Base-by-base conservation (phyloP, 2,113 vertebrate species). In the Rousettus leschenaultii region DNA sequence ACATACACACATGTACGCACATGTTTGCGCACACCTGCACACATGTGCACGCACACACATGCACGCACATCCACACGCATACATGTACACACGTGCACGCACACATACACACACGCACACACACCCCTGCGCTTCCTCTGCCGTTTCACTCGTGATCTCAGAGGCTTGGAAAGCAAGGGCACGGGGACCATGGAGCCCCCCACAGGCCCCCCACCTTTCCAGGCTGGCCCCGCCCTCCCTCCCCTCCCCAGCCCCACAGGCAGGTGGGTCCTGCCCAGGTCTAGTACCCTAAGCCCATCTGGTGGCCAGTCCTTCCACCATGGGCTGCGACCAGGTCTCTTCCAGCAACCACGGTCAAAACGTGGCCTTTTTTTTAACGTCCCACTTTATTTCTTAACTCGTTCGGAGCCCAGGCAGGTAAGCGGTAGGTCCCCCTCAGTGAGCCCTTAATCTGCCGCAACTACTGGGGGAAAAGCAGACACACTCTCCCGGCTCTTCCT, bases 141-240 rank as follows among this genome's bases (percentile, higher is more conserved):
- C 3, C 45, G 6, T 19, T 57, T 40, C 7, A 77, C 30, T 78
- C 48, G 7, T 38, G 45, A 24, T 28, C 19, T 57, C 30, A 19
- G 35, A 51, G 14, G 35, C 15, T 35, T 22, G 35, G 26, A 38
- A 16, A 30, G 21, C 0, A n/a, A 40, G 33, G 38, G 48, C 12
- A 4, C 1, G 1, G 3, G 22, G 26, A 24, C 48, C 26, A 1
- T 30, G 2, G 8, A 3, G 7, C 43, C 43, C 43, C 43, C 5
- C 43, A 43, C 43, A 7, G 40, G 4, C 40, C 6, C 45, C 45
- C 45, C 10, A 1, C 10, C 45, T 45, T 45, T 9, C 45, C 45
- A 45, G 45, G 45, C 45, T 45, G 45, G 10, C 10, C 45, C 45
- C 45, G 2, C 45, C 1, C 18, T 51, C 40, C 16, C 5, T 9